These are phyloP conservation scores for Holothuria glaberrima DNA, from an alignment of 35 echinoderm and acorn worm genomes.

Conservation along the genomic window DNA sequence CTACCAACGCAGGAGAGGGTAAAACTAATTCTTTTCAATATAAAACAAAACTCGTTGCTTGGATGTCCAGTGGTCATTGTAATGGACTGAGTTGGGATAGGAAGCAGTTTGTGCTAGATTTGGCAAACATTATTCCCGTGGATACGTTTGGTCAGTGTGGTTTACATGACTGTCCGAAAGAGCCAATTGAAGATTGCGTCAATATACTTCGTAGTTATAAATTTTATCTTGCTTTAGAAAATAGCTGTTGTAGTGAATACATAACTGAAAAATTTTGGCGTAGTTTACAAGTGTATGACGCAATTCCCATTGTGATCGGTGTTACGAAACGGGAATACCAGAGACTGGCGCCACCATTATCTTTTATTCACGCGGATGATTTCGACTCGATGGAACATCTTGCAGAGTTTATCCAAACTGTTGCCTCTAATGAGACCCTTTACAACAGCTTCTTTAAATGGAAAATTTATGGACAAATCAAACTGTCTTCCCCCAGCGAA, in stretches of 20 bases:
- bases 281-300: background rate
- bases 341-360: background rate
- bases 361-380: constrained; percentile 25
- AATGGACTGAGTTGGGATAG: background rate
- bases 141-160: background rate
- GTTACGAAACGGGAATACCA: background rate
- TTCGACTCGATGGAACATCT: background rate
- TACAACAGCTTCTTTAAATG: background rate
- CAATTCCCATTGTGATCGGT: constrained; percentile 4
- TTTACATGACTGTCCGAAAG: background rate
- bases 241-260: constrained; percentile 31
- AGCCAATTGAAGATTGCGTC: background rate
- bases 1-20: background rate
- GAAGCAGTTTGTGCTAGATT: background rate
- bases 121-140: background rate
- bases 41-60: background rate
- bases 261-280: constrained; percentile 40
- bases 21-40: background rate
- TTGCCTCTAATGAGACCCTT: background rate
- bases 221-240: constrained; percentile 38
- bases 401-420: background rate
- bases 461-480: background rate
- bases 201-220: constrained; percentile 1
- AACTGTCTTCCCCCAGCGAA: background rate
- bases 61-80: constrained; percentile 2